These are phyloP conservation scores for Falco peregrinus DNA, from an alignment of 2,797 vertebrate species.

Conservation along the genomic window DNA sequence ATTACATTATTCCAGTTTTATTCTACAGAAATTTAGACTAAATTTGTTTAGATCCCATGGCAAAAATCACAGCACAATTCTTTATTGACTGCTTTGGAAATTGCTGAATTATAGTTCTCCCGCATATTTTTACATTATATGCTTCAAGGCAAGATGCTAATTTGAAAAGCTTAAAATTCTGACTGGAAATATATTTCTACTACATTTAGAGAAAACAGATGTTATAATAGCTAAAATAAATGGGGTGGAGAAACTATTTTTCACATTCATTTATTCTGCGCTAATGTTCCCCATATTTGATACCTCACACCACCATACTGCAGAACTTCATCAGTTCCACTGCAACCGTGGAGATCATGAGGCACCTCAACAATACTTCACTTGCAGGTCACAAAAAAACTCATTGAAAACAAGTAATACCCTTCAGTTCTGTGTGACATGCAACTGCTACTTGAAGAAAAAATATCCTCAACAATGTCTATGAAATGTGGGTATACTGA, in stretches of 20 bases:
- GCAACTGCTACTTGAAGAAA: neutral
- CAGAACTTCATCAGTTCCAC: neutral
- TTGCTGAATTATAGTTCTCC: neutral
- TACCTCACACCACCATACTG: neutral
- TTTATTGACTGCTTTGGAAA: neutral
- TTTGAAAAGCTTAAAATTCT: neutral
- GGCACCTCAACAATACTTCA: neutral
- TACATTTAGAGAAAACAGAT: neutral
- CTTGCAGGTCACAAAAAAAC: neutral
- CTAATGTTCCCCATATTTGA: neutral
- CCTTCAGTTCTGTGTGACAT: neutral
- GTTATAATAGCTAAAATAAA: neutral
- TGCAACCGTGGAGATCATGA: neutral
- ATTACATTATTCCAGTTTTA: neutral
- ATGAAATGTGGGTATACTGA: neutral
- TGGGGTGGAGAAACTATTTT: neutral
- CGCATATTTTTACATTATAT: neutral
- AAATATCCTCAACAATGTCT: neutral
- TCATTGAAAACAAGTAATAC: neutral
- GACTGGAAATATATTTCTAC: neutral
- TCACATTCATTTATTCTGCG: neutral
- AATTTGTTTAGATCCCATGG: neutral
- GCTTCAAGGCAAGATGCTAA: neutral
- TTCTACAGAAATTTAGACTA: neutral
- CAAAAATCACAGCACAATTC: neutral